A percentile compares a stretch with the other conserved stretches of the same genome.
Evolutionary conservation across 2,113 vertebrate species (phyloP).

Genomic region (Orientallactaga bullata): DNA sequence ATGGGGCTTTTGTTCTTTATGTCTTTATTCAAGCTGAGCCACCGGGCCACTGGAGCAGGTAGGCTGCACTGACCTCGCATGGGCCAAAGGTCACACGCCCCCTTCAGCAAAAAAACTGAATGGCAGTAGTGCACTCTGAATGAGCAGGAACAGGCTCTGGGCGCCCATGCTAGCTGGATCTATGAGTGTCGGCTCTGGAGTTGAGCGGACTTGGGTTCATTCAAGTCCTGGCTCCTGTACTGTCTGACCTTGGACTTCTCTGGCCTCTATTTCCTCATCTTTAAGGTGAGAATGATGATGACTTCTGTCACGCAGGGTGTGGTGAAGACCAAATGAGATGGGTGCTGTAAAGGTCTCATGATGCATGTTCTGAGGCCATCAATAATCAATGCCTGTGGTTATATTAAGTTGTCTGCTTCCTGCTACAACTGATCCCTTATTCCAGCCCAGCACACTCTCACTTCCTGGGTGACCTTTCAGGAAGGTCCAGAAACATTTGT

Average conservation of each 20-base stretch:
- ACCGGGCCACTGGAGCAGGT: not conserved
- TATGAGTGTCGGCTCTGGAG: not conserved
- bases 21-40: not conserved
- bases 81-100: not conserved
- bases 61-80: not conserved
- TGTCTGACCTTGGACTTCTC: constrained; percentile 24
- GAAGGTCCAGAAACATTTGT: not conserved
- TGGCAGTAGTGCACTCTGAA: not conserved
- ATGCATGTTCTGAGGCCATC: not conserved
- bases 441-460: not conserved
- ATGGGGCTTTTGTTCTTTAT: not conserved
- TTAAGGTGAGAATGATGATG: not conserved
- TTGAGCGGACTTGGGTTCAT: not conserved
- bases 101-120: not conserved
- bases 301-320: not conserved
- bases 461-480: not conserved
- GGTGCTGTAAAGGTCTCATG: too few relatives aligned
- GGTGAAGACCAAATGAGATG: not conserved
- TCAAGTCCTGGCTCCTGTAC: not conserved
- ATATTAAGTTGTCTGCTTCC: not conserved
- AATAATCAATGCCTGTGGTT: not conserved
- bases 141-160: not conserved
- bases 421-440: not conserved
- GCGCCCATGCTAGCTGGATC: not conserved
- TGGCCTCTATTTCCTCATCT: not conserved